phyloP scores from a whole-genome alignment of 2,113 vertebrate genomes.

The Chionomys nivalis region DNA sequence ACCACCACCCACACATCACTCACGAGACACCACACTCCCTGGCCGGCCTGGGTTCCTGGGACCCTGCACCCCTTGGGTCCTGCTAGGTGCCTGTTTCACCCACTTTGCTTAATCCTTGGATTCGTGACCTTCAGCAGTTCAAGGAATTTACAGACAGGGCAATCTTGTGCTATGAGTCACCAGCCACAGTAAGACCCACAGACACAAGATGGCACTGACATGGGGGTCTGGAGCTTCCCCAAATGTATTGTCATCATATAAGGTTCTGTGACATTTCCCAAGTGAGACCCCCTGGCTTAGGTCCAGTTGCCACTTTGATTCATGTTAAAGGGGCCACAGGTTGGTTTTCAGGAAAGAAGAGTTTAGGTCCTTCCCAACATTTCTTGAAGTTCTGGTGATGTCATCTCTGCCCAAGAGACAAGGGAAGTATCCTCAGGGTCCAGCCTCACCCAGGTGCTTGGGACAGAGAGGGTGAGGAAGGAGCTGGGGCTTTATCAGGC shows the following conservation, averaged over 20 bases:
- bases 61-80: not conserved
- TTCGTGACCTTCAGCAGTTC: not conserved
- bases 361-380: not conserved
- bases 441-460: not conserved
- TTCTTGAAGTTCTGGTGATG: not conserved
- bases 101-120: not conserved
- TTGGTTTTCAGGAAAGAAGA: not conserved
- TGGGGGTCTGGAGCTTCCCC: not conserved
- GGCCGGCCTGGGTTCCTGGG: not conserved
- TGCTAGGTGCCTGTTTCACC: no score
- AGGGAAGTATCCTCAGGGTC: no score
- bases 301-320: not conserved
- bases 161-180: not conserved
- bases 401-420: not conserved
- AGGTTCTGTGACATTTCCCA: not conserved
- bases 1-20: slow-evolving; percentile 60
- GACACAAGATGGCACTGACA: not conserved
- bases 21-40: slow-evolving; percentile 7
- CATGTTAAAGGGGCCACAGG: not conserved
- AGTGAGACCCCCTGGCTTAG: not conserved
- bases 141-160: not conserved
- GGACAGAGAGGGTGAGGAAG: not conserved
- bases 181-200: not conserved
- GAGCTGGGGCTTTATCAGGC: rapidly evolving
- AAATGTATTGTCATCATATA: not conserved